Conservation (phyloP, 2,113 vertebrate species). For the Lepus europaeus region DNA sequence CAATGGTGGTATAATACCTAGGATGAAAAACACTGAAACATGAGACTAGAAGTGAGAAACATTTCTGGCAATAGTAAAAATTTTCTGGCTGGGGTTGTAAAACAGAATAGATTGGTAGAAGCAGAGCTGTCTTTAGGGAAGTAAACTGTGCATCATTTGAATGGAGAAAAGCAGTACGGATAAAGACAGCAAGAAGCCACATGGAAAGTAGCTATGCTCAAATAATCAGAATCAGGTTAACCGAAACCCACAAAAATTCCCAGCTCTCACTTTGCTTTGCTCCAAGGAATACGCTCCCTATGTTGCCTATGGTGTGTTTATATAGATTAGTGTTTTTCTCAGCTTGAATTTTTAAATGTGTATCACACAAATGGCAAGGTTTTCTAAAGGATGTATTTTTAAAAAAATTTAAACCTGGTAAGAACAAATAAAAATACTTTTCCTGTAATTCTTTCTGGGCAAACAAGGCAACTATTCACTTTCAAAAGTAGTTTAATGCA, state of each 20-base stretch:
- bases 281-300: conserved; percentile 23
- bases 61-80: neutral
- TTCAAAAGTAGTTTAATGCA: conserved; percentile 8
- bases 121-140: conserved; percentile 1
- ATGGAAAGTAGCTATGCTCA: neutral
- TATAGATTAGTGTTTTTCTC: conserved; percentile 70
- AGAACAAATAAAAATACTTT: conserved; percentile 48
- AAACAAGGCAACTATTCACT: conserved; percentile 40
- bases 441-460: neutral
- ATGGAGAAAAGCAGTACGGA: neutral
- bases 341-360: conserved; percentile 66
- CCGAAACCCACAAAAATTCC: conserved; percentile 47
- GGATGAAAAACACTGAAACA: neutral
- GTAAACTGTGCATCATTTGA: neutral
- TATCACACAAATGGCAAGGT: neutral
- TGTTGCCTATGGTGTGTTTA: conserved; percentile 52
- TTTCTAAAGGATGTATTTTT: conserved; percentile 50
- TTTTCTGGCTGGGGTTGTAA: neutral
- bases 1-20: neutral
- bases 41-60: neutral
- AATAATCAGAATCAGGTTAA: conserved; percentile 34
- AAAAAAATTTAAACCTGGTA: conserved; percentile 51
- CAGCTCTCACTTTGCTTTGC: conserved; percentile 53
- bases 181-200: conserved; percentile 53
- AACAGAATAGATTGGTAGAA: neutral